phyloP scores from a whole-genome alignment of 1,140 invertebrate genomes.

The Microplitis demolitor region DNA sequence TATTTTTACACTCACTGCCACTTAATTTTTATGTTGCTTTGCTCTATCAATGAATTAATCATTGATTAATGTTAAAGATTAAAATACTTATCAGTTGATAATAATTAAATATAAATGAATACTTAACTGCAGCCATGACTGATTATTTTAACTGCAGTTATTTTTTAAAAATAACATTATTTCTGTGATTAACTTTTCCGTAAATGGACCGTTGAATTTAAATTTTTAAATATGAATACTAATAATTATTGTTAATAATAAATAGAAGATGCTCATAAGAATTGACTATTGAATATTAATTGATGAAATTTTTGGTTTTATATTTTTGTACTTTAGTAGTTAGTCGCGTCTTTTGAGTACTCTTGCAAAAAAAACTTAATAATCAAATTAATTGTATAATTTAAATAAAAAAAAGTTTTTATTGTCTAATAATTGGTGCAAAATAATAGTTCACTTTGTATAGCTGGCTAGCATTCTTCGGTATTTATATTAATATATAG shows the following conservation, averaged over 20 bases:
- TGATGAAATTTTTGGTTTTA: slow-evolving; percentile 42
- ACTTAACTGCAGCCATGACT: neutral
- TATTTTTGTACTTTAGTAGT: slow-evolving; percentile 54
- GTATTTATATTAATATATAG: neutral
- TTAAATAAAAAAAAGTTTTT: neutral
- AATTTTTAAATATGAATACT: neutral
- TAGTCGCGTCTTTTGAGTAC: slow-evolving; percentile 49
- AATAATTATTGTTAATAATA: too few species aligned
- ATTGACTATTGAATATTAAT: neutral
- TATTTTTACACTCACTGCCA: neutral
- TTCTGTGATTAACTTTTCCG: neutral
- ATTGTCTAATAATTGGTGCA: too few species aligned
- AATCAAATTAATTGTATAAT: neutral
- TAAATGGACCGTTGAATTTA: neutral
- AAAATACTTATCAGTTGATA: neutral
- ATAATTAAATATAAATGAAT: neutral
- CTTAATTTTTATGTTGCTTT: neutral
- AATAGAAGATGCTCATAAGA: neutral
- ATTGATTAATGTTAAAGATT: neutral
- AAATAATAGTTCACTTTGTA: neutral
- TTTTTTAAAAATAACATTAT: neutral
- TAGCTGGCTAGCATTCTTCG: neutral
- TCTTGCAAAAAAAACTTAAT: neutral
- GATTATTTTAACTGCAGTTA: neutral
- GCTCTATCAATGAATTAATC: neutral